Conservation (phyloP, 2,888 invertebrate genomes). For the Xylophagus ater region DNA sequence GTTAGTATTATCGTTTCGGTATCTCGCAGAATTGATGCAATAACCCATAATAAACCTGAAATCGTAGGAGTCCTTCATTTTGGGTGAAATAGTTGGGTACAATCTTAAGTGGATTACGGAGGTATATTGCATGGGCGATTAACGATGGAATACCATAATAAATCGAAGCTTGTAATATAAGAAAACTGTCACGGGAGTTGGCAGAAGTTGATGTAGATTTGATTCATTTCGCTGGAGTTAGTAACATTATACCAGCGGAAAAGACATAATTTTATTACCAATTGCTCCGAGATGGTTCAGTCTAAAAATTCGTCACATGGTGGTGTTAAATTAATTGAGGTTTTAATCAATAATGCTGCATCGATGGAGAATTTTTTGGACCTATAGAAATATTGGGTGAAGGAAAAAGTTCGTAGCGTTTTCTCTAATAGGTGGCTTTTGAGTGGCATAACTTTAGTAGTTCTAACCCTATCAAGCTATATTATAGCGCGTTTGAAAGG, state of each 20-base stretch:
- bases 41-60: no score
- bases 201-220: background rate
- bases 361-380: conserved; percentile 12
- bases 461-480: no score
- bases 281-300: background rate
- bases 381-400: conserved; percentile 10
- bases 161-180: conserved; percentile 7
- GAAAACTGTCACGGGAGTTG: conserved; percentile 6
- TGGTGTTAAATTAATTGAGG: conserved; percentile 11
- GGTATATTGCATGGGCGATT: conserved; percentile 14
- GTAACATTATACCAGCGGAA: conserved; percentile 14
- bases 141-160: conserved; percentile 14
- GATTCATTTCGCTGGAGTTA: conserved; percentile 14
- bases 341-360: conserved; percentile 10
- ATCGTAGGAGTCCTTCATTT: conserved; percentile 11
- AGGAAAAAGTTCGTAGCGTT: no score
- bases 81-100: conserved; percentile 11
- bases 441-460: no score
- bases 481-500: no score
- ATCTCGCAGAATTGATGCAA: no score
- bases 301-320: conserved; percentile 12
- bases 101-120: conserved; percentile 11
- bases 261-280: conserved; percentile 12
- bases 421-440: no score
- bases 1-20: no score